Conservation (phyloP, 2,888 invertebrate species). For the Microctonus brassicae region DNA sequence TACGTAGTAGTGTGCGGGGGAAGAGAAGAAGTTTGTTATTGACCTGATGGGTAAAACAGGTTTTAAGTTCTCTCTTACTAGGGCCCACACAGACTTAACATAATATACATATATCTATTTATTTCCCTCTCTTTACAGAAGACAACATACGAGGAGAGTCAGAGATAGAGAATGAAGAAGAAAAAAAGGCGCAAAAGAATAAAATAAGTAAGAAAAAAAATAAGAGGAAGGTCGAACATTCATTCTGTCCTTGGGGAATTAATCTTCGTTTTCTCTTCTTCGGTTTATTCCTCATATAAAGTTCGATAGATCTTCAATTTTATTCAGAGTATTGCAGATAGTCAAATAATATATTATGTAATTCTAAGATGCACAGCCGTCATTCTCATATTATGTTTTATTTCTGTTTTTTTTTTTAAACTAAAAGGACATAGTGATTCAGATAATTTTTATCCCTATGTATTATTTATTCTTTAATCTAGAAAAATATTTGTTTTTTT, state of each 20-base stretch:
- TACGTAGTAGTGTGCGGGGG: slow-evolving; percentile 13
- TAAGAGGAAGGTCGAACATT: slow-evolving; percentile 5
- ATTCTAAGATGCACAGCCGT: neutral
- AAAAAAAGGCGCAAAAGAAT: neutral
- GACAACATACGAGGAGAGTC: neutral
- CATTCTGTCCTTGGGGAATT: neutral
- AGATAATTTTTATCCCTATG: too few relatives aligned
- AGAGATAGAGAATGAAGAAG: neutral
- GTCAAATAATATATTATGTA: neutral
- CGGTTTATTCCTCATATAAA: neutral
- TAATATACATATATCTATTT: neutral
- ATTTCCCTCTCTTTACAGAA: neutral
- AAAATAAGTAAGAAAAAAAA: neutral
- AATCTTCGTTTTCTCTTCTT: neutral
- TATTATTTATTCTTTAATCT: too few relatives aligned
- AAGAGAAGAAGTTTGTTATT: slow-evolving; percentile 43
- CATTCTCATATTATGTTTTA: too few relatives aligned
- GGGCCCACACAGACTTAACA: slow-evolving; percentile 23
- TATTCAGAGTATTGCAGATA: neutral
- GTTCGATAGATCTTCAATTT: neutral
- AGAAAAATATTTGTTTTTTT: too few relatives aligned
- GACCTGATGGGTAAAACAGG: slow-evolving; percentile 53
- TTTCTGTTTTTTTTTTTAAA: too few relatives aligned
- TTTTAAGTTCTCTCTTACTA: slow-evolving; percentile 48
- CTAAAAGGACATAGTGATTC: too few relatives aligned